Evolutionary conservation across 2,113 vertebrate genomes (phyloP).

Genomic region (Uropsilus gracilis): DNA sequence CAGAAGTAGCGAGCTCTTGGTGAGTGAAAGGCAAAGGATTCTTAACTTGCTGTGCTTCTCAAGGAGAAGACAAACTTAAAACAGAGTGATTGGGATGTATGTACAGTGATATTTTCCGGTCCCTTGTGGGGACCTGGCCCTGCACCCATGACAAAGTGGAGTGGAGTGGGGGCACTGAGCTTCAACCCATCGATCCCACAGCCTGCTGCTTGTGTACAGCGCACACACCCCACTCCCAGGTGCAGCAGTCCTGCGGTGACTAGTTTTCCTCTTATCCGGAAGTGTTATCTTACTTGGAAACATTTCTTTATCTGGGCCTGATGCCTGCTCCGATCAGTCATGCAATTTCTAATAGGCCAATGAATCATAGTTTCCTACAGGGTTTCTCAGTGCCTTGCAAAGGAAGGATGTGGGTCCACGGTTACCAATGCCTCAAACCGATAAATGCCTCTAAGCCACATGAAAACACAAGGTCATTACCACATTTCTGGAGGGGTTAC

Average conservation of each 20-base stretch:
- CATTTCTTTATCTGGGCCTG: not conserved
- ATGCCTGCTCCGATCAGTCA: not conserved
- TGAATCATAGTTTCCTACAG: not conserved
- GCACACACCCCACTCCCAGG: not conserved
- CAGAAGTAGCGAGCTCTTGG: not conserved
- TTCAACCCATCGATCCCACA: not conserved
- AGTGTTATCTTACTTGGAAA: not conserved
- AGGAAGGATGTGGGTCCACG: not conserved
- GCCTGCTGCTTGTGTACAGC: not conserved
- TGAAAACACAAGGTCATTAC: not conserved
- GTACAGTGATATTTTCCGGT: not conserved
- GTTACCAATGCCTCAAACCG: not conserved
- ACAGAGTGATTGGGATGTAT: accelerated
- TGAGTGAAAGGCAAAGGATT: not conserved
- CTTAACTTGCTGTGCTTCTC: not conserved
- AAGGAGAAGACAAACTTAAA: not conserved
- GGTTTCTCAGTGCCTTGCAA: not conserved
- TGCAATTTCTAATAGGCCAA: not conserved
- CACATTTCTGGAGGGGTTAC: not conserved
- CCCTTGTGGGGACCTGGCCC: not conserved
- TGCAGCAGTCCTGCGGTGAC: not conserved
- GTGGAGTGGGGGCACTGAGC: not conserved
- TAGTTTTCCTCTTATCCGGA: not conserved
- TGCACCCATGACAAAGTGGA: not conserved
- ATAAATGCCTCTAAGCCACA: not conserved